Percentiles rank a stretch among this genome's conserved stretches.
Conservation (phyloP, 2,113 vertebrate species). For the Ochotona curzoniae region DNA sequence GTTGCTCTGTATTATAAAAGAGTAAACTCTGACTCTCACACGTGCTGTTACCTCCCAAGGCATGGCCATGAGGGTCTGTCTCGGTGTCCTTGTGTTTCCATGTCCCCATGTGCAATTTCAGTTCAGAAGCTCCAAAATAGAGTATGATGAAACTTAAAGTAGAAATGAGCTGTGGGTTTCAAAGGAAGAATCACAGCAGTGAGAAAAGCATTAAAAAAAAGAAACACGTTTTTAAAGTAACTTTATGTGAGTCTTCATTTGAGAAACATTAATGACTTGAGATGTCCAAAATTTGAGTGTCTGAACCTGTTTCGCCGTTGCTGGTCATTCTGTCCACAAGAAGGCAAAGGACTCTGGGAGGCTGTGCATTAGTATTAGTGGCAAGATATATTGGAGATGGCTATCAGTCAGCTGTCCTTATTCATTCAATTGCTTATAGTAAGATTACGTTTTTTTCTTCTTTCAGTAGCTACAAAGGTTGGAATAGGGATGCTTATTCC, state of each 20-base stretch:
- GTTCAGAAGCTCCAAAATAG: not conserved
- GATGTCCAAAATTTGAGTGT: not conserved
- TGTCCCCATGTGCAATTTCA: not conserved
- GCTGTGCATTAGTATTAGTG: not conserved
- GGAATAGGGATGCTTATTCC: constrained; percentile 95
- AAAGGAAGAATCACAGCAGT: not conserved
- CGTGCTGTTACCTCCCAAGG: not conserved
- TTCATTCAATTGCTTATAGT: constrained; percentile 22
- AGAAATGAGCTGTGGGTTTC: not conserved
- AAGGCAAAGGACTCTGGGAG: not conserved
- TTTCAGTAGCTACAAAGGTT: constrained; percentile 93
- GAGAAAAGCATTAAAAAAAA: not conserved
- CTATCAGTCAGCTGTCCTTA: not conserved
- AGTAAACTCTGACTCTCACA: not conserved
- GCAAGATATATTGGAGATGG: not conserved
- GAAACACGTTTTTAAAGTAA: not conserved
- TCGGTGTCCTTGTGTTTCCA: not conserved
- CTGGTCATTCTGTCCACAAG: not conserved
- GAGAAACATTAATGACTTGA: not conserved
- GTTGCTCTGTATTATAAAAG: not conserved
- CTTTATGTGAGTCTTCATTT: not conserved
- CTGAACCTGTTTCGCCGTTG: no score
- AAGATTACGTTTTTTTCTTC: constrained; percentile 63
- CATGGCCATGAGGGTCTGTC: not conserved
- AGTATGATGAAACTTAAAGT: not conserved